A percentile compares a stretch with the other conserved stretches of the same genome.
phyloP scores from a whole-genome alignment of 2,113 vertebrate species.

The Xiphophorus hellerii region DNA sequence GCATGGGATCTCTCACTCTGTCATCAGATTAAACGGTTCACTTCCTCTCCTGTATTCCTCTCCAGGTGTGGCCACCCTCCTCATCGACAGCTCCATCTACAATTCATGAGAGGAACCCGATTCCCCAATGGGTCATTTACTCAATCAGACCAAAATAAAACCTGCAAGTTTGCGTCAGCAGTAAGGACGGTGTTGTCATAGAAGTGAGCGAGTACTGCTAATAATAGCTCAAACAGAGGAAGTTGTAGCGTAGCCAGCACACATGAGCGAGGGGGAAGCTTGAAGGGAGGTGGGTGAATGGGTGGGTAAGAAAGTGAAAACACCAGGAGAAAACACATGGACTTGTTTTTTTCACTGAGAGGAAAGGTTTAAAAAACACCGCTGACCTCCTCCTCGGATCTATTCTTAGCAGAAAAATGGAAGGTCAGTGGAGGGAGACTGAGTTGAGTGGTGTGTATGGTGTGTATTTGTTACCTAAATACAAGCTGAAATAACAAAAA shows the following conservation, averaged over 20 bases:
- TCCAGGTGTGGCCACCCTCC: conserved; percentile 65
- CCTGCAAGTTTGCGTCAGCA: neutral
- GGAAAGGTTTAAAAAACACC: conserved; percentile 54
- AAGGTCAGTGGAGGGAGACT: conserved; percentile 35
- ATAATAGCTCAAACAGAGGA: conserved; percentile 22
- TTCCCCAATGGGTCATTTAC: conserved; percentile 5
- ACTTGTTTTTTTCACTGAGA: conserved; percentile 21
- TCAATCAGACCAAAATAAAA: neutral
- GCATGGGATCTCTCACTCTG: conserved; percentile 38
- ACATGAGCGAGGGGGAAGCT: conserved; percentile 8
- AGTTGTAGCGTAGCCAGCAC: neutral
- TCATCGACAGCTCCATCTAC: conserved; percentile 43
- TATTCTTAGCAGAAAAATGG: conserved; percentile 49
- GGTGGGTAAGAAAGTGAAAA: conserved; percentile 28
- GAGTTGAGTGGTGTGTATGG: neutral
- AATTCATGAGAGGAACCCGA: conserved; percentile 65
- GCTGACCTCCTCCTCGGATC: conserved; percentile 20
- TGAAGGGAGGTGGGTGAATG: neutral
- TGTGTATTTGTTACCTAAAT: neutral
- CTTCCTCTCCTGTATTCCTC: conserved; percentile 48
- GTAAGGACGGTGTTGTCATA: neutral
- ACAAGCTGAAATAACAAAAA: neutral
- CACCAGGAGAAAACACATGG: conserved; percentile 3
- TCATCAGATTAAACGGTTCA: conserved; percentile 60
- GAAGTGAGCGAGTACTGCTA: neutral